phyloP scores from a whole-genome alignment of 2,888 invertebrate species.

The Gnatocerus cornutus region DNA sequence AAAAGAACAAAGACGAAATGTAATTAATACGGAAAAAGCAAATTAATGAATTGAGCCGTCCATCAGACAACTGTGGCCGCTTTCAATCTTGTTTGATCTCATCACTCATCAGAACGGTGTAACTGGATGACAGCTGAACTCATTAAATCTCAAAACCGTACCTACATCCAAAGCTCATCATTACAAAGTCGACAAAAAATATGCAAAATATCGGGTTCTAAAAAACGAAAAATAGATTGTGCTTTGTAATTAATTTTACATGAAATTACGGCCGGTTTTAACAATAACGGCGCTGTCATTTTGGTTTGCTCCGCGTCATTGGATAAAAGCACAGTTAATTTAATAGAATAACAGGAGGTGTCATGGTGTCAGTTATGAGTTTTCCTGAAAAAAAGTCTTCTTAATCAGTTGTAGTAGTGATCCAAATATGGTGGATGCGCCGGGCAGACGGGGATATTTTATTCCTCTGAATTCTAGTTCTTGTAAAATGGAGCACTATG shows the following conservation, averaged over 20 bases:
- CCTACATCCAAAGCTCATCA: conserved; percentile 10
- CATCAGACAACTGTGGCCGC: conserved; percentile 26
- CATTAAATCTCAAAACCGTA: conserved; percentile 32
- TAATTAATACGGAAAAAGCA: conserved; percentile 21
- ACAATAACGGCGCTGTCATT: background rate
- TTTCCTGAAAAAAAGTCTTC: background rate
- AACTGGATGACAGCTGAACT: conserved; percentile 18
- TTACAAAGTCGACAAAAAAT: background rate
- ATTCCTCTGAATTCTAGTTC: background rate
- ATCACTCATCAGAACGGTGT: conserved; percentile 26
- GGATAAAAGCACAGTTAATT: conserved; percentile 1
- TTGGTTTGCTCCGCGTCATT: background rate
- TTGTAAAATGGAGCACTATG: background rate
- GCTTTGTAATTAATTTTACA: conserved; percentile 1
- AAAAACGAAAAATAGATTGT: background rate
- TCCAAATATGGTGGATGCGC: background rate
- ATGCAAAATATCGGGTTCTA: background rate
- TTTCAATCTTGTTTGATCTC: conserved; percentile 39
- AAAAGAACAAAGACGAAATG: conserved; percentile 2
- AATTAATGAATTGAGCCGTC: conserved; percentile 33
- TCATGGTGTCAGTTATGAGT: background rate
- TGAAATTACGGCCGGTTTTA: background rate
- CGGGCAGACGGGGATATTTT: no score
- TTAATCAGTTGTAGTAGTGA: no score
- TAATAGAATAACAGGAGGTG: background rate